Conservation (phyloP, 1,140 invertebrate genomes). For the Coenobita brevimanus region DNA sequence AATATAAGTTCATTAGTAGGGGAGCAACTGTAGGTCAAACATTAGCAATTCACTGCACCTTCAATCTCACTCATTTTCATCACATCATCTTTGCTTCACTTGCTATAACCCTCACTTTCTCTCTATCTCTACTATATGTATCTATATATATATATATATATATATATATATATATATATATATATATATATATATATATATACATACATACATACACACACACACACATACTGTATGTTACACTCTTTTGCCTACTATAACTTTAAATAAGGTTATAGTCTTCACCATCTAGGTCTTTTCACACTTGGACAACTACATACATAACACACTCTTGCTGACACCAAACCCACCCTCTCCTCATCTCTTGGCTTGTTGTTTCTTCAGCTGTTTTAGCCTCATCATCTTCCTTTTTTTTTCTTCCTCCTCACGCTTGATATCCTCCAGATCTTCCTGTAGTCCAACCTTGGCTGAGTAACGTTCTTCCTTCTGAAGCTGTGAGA, state of each 20-base stretch:
- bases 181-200: not conserved
- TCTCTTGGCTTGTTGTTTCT: conserved; percentile 71
- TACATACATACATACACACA: conserved; percentile 20
- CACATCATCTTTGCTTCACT: no score
- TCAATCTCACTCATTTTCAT: no score
- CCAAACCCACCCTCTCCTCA: conserved; percentile 45
- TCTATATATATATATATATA: no score
- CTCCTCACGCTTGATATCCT: conserved; percentile 77
- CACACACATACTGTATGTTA: not conserved
- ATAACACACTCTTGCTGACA: no score
- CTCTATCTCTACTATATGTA: no score
- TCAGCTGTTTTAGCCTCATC: conserved; percentile 78
- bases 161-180: no score
- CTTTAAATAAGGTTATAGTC: not conserved
- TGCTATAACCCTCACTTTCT: no score
- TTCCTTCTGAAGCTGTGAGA: conserved; percentile 68
- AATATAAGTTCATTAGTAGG: no score
- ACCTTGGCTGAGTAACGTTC: conserved; percentile 71
- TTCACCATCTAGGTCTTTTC: not conserved
- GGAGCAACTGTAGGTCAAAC: no score
- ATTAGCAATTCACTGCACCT: no score
- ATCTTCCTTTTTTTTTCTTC: conserved; percentile 86
- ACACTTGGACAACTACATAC: no score
- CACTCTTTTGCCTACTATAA: not conserved
- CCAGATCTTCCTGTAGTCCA: conserved; percentile 73